A percentile compares a stretch with the other conserved stretches of the same genome.
phyloP scores from a whole-genome alignment of 2,888 invertebrate genomes.

The Quadroppia sp. region DNA sequence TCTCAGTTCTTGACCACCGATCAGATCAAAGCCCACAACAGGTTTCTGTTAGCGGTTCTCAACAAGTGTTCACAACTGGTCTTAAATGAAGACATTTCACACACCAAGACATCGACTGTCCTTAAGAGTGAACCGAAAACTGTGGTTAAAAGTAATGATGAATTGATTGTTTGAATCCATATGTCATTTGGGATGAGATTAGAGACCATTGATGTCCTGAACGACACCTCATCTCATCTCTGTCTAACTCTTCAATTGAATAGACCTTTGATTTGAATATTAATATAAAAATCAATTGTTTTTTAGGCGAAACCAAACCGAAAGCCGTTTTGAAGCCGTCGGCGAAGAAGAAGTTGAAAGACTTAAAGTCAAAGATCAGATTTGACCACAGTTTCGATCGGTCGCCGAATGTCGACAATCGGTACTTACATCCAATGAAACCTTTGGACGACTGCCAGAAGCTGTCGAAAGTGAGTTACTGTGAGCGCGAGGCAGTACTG shows the following conservation, averaged over 20 bases:
- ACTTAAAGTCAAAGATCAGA: background rate
- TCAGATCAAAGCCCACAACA: conserved; percentile 65
- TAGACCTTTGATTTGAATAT: background rate
- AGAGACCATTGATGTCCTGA: no score
- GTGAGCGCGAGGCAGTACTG: conserved; percentile 69
- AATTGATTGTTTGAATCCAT: no score
- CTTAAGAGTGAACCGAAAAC: background rate
- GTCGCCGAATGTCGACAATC: background rate
- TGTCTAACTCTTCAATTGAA: no score
- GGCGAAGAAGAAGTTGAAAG: conserved; percentile 3
- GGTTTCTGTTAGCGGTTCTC: conserved; percentile 72
- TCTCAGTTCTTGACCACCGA: conserved; percentile 67
- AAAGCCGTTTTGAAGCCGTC: background rate
- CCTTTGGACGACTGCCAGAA: background rate
- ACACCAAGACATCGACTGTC: background rate
- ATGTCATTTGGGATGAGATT: no score
- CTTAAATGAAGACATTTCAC: background rate
- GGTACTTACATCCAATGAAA: background rate
- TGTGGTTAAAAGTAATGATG: background rate
- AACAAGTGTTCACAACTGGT: conserved; percentile 64
- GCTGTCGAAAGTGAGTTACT: conserved; percentile 55
- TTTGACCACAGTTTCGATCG: background rate
- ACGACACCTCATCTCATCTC: no score
- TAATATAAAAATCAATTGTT: background rate
- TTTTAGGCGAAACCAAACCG: conserved; percentile 7